Evolutionary conservation across 2,888 invertebrate genomes (phyloP), one percentile per base, ranked within the genome.

Genomic region (Lithophane socia): DNA sequence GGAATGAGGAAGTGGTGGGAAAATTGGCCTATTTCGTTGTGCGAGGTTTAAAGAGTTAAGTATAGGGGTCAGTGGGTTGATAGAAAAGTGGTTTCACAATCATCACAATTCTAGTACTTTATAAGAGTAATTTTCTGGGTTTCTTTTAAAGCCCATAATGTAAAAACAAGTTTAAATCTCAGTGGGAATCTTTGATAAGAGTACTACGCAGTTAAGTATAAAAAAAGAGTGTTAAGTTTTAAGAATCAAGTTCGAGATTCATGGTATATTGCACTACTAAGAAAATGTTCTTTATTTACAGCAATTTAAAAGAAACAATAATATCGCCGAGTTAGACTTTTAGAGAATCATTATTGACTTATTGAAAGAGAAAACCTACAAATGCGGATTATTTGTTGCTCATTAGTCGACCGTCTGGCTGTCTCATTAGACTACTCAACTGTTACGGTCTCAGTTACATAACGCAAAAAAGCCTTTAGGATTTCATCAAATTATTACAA

Each of bases 321-420:
- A 82, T 42, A 73, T 42, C 7, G 24, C 29, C 21, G 73, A 37
- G 16, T 67, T 16, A 16, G 37, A 37, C 37, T 37, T 37, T 37
- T 37, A 37, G 7, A 44, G n/a, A 60, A 74, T 69, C 73, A 61
- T 52, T 66, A 58, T 54, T 70, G 52, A 80, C n/a, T 18, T 21
- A 54, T 61, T 61, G 70, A 77, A 77, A 74, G 49, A 24, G 83
- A 85, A 84, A 82, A 63, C 82, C 42, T 77, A 73, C 44, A 5
- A 85, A 71, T 68, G 83, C 49, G 73, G 85, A 81, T 82, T 72
- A 70, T 84, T 84, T 70, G 84, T 56, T 58, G 37, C 76, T 72
- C 56, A 78, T 83, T 77, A 60, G 81, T 63, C 29, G 42, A 64
- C 61, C 9, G 83, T 77, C 80, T 82, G 72, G 60, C 66, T 56